Percentiles rank a stretch among this genome's conserved stretches.
These are phyloP conservation scores for Synergus laeviventris DNA, from an alignment of 2,888 invertebrate species.

Conservation along the genomic window DNA sequence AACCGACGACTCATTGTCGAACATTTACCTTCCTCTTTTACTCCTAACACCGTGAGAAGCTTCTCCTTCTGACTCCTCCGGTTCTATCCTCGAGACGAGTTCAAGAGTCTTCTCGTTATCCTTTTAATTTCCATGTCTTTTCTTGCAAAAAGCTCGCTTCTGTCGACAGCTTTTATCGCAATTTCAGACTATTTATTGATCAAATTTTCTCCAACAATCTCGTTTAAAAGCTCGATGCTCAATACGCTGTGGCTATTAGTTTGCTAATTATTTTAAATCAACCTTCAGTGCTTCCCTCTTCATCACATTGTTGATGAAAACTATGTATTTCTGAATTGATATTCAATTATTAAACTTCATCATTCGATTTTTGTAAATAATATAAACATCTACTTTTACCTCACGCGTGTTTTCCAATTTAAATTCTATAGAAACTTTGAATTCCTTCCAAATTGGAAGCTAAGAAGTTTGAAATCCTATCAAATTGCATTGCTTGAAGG, in stretches of 20 bases:
- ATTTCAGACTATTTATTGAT: conserved; percentile 4
- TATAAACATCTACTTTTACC: no score
- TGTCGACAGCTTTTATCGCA: conserved; percentile 26
- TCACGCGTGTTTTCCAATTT: no score
- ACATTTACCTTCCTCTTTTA: conserved; percentile 38
- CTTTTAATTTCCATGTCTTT: conserved; percentile 28
- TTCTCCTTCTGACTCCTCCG: background rate
- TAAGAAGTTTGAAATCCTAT: background rate
- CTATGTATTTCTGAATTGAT: background rate
- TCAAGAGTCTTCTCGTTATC: conserved; percentile 31
- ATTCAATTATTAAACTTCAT: background rate
- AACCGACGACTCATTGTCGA: conserved; percentile 38
- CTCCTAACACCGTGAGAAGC: conserved; percentile 21
- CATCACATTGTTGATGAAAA: background rate
- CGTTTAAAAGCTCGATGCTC: conserved; percentile 6
- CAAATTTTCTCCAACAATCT: conserved; percentile 19
- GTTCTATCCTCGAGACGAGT: conserved; percentile 28
- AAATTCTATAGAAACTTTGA: background rate
- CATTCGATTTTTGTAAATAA: background rate
- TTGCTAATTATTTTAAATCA: conserved; percentile 16
- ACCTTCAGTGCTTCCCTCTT: conserved; percentile 21
- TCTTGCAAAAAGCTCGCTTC: conserved; percentile 16
- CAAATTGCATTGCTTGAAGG: background rate
- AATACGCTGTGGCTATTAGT: conserved; percentile 25
- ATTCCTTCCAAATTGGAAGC: background rate